These are phyloP conservation scores for Aphis gossypii DNA, from an alignment of 1,140 invertebrate genomes.

Conservation along the genomic window DNA sequence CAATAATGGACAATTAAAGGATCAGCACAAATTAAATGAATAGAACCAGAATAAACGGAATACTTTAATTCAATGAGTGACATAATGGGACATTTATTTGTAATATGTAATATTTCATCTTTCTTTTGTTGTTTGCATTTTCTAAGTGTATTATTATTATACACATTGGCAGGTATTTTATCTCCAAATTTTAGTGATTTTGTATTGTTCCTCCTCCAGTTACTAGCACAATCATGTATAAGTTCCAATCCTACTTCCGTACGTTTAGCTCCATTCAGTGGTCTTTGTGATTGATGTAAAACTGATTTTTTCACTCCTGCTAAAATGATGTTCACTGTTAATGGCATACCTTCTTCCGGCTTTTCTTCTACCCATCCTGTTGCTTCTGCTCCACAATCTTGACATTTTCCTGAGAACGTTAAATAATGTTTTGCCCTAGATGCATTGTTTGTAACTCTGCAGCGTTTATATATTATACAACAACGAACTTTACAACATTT, in stretches of 20 bases:
- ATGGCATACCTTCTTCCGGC: too few relatives aligned
- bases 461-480: neutral
- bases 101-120: too few relatives aligned
- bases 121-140: too few relatives aligned
- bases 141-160: neutral
- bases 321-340: too few relatives aligned
- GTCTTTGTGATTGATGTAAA: too few relatives aligned
- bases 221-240: neutral
- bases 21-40: neutral
- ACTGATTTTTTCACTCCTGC: too few relatives aligned
- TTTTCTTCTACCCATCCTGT: too few relatives aligned
- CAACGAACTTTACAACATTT: neutral
- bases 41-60: neutral
- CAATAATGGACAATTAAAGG: neutral
- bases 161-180: neutral
- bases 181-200: neutral
- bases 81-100: too few relatives aligned
- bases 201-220: neutral
- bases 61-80: neutral
- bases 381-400: neutral
- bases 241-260: neutral
- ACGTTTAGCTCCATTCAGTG: too few relatives aligned
- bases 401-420: neutral
- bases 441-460: too few relatives aligned
- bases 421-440: neutral